Conservation (phyloP, 2,113 vertebrate species). For the Anoplopoma fimbria region DNA sequence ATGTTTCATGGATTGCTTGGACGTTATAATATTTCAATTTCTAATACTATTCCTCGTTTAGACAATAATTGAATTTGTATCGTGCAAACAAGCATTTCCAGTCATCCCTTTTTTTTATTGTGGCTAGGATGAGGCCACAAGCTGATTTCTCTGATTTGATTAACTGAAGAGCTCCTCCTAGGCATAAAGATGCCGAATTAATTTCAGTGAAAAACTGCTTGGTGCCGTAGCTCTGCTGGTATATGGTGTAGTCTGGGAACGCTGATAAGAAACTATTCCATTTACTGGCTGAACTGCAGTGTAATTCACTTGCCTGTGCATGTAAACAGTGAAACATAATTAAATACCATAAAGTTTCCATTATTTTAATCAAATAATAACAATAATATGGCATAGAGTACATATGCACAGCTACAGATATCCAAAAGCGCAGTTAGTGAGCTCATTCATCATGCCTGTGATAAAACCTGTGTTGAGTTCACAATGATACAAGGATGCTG, state of each 20-base stretch:
- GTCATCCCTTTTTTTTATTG: slow-evolving; percentile 73
- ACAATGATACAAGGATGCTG: slow-evolving; percentile 65
- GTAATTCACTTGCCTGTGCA: slow-evolving; percentile 74
- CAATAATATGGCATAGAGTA: slow-evolving; percentile 52
- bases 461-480: slow-evolving; percentile 59
- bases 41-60: slow-evolving; percentile 39
- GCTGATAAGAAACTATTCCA: slow-evolving; percentile 76
- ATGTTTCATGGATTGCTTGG: slow-evolving; percentile 15
- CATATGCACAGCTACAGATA: slow-evolving; percentile 54
- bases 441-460: slow-evolving; percentile 72
- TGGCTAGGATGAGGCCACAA: slow-evolving; percentile 50
- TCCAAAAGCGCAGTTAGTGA: slow-evolving; percentile 59
- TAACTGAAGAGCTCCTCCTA: slow-evolving; percentile 70
- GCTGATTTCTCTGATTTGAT: slow-evolving; percentile 79
- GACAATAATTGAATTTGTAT: slow-evolving; percentile 68
- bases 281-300: slow-evolving; percentile 57
- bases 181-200: slow-evolving; percentile 74
- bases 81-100: slow-evolving; percentile 64
- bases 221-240: slow-evolving; percentile 42
- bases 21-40: not conserved
- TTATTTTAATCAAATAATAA: slow-evolving; percentile 72
- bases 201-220: slow-evolving; percentile 66
- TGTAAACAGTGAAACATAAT: slow-evolving; percentile 75
- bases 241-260: slow-evolving; percentile 57
- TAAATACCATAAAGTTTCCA: slow-evolving; percentile 66